phyloP scores from a whole-genome alignment of 1,140 invertebrate genomes.

The Zophobas morio region DNA sequence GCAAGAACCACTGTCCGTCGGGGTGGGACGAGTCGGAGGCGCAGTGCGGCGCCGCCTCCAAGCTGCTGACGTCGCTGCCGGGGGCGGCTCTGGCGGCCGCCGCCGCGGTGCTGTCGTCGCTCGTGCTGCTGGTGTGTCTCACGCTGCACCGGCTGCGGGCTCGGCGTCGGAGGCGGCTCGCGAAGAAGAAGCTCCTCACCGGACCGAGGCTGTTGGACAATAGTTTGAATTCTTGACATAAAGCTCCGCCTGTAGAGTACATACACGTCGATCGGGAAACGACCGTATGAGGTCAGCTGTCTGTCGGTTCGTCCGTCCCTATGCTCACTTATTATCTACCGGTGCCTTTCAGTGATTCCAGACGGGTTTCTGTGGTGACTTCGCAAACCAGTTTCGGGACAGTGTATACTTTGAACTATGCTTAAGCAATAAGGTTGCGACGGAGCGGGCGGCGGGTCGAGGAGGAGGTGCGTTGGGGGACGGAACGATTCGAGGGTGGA shows the following conservation, averaged over 20 bases:
- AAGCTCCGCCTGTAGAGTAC: constrained; percentile 89
- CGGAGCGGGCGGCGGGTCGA: too few relatives aligned
- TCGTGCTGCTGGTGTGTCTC: constrained; percentile 71
- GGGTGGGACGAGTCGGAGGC: constrained; percentile 85
- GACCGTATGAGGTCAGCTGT: constrained; percentile 78
- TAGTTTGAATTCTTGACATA: constrained; percentile 80
- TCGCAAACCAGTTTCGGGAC: not conserved
- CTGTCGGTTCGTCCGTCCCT: constrained; percentile 65
- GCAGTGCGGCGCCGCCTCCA: constrained; percentile 75
- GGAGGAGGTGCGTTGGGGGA: too few relatives aligned
- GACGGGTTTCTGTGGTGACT: constrained; percentile 29
- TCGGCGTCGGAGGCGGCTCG: constrained; percentile 67
- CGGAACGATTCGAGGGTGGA: too few relatives aligned
- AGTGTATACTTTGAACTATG: too few relatives aligned
- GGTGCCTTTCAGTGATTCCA: constrained; percentile 64
- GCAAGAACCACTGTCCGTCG: constrained; percentile 86
- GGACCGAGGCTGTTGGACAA: constrained; percentile 62
- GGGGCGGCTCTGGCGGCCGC: constrained; percentile 73
- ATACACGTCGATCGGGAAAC: constrained; percentile 91
- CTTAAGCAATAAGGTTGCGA: not conserved
- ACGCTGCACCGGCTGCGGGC: constrained; percentile 65
- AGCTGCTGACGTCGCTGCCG: constrained; percentile 65
- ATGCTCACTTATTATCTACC: constrained; percentile 66
- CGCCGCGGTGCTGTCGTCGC: constrained; percentile 71
- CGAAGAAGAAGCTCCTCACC: constrained; percentile 72